Percentiles rank a stretch among this genome's conserved stretches.
Evolutionary conservation across 2,888 invertebrate species (phyloP).

Genomic region (Caenorhabditis plicata): DNA sequence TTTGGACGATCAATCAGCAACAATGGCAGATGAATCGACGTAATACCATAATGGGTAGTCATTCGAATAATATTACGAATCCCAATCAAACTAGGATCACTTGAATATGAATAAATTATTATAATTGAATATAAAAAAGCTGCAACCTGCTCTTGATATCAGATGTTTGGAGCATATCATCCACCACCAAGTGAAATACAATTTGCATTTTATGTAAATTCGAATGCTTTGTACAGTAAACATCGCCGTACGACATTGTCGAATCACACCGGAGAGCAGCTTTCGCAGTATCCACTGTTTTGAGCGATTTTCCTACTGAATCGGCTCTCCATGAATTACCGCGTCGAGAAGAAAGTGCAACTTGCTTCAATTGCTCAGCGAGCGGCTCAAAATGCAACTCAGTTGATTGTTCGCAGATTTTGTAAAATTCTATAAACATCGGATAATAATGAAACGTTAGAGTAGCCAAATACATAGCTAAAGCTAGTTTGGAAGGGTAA

Average conservation of each 20-base stretch:
- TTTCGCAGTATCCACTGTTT: background rate
- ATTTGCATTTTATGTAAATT: slow-evolving; percentile 71
- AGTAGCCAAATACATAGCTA: background rate
- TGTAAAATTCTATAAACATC: slow-evolving; percentile 35
- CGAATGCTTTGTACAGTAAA: slow-evolving; percentile 65
- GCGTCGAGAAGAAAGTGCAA: slow-evolving; percentile 10
- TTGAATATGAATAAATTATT: slow-evolving; percentile 70
- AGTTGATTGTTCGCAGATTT: slow-evolving; percentile 78
- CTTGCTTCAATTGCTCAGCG: slow-evolving; percentile 77
- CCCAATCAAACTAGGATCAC: slow-evolving; percentile 86
- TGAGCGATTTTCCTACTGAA: slow-evolving; percentile 5
- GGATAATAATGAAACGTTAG: background rate
- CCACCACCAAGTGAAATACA: slow-evolving; percentile 90
- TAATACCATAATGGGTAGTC: slow-evolving; percentile 90
- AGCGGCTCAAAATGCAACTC: slow-evolving; percentile 91
- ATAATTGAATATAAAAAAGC: background rate
- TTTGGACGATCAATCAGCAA: slow-evolving; percentile 88
- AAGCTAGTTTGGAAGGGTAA: no score
- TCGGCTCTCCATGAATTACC: slow-evolving; percentile 32
- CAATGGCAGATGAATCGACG: slow-evolving; percentile 87
- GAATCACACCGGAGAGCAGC: slow-evolving; percentile 18
- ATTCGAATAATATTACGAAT: slow-evolving; percentile 90
- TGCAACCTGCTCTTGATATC: slow-evolving; percentile 76
- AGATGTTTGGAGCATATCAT: slow-evolving; percentile 73
- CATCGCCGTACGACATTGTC: slow-evolving; percentile 66